These are phyloP conservation scores for Salvelinus namaycush DNA, from an alignment of 2,113 vertebrate species.

Conservation along the genomic window DNA sequence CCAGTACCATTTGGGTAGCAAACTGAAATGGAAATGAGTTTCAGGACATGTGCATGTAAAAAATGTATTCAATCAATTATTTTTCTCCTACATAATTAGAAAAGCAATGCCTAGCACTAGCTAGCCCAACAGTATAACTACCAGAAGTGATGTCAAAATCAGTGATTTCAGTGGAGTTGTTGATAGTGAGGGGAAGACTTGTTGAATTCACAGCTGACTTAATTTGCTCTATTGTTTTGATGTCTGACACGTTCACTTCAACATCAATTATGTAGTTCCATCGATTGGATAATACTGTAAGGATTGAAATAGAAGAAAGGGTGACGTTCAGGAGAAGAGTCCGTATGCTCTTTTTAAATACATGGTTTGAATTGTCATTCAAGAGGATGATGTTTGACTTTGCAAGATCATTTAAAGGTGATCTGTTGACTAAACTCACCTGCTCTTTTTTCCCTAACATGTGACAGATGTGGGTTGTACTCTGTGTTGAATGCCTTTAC, in stretches of 20 bases:
- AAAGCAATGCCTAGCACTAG: not conserved
- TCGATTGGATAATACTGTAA: not conserved
- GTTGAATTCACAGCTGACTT: constrained; percentile 17
- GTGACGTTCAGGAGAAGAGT: not conserved
- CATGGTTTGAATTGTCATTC: not conserved
- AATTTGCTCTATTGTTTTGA: constrained; percentile 30
- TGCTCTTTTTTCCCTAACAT: constrained; percentile 40
- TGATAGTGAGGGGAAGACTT: constrained; percentile 14
- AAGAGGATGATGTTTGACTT: not conserved
- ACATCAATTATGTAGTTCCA: constrained; percentile 34
- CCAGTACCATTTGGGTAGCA: constrained; percentile 3
- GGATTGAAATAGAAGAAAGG: not conserved
- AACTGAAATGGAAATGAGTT: not conserved
- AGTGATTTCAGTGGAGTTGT: constrained; percentile 43
- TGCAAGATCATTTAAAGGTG: not conserved
- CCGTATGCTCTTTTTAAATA: not conserved
- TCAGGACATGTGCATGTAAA: too few species aligned
- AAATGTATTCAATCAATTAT: too few species aligned
- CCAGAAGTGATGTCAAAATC: constrained; percentile 52
- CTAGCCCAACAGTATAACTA: constrained; percentile 13
- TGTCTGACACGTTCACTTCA: constrained; percentile 50
- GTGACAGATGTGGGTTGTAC: not conserved
- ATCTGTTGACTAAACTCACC: constrained; percentile 33
- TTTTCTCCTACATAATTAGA: too few species aligned
- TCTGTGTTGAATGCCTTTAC: constrained; percentile 38